Evolutionary conservation across 1,140 invertebrate genomes (phyloP).

Genomic region (Drosophila teissieri): DNA sequence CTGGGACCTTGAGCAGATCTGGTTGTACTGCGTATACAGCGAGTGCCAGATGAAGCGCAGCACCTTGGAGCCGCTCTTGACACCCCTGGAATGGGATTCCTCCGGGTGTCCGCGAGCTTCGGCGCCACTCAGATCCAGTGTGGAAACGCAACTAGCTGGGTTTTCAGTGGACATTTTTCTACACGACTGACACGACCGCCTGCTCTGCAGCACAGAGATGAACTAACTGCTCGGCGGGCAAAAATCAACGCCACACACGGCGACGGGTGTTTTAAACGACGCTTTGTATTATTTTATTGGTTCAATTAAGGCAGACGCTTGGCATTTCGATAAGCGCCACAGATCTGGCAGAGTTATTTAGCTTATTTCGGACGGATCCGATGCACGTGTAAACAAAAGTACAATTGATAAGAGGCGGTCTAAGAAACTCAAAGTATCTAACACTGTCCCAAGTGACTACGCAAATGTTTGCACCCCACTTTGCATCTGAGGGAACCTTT

Average conservation of each 20-base stretch:
- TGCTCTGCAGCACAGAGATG: constrained; percentile 60
- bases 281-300: constrained; percentile 80
- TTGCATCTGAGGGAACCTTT: constrained; percentile 12
- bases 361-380: constrained; percentile 16
- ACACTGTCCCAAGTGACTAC: constrained; percentile 6
- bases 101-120: constrained; percentile 12
- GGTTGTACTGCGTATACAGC: constrained; percentile 70
- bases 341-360: constrained; percentile 28
- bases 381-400: constrained; percentile 57
- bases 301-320: constrained; percentile 66
- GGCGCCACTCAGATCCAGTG: constrained; percentile 60
- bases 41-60: constrained; percentile 76
- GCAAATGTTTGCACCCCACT: constrained; percentile 42
- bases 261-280: constrained; percentile 66
- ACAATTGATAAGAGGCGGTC: constrained; percentile 17
- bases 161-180: constrained; percentile 49
- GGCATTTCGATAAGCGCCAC: constrained; percentile 56
- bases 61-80: constrained; percentile 64
- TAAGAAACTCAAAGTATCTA: constrained; percentile 12
- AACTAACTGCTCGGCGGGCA: constrained; percentile 62
- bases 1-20: constrained; percentile 63
- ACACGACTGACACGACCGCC: constrained; percentile 44
- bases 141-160: constrained; percentile 56
- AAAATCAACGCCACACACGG: constrained; percentile 60
- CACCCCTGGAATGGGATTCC: constrained; percentile 14